Percentiles rank a stretch among this genome's conserved stretches.
phyloP scores from a whole-genome alignment of 37 sponge, comb jelly and placozoan species.

The Dysidea cf. avara region DNA sequence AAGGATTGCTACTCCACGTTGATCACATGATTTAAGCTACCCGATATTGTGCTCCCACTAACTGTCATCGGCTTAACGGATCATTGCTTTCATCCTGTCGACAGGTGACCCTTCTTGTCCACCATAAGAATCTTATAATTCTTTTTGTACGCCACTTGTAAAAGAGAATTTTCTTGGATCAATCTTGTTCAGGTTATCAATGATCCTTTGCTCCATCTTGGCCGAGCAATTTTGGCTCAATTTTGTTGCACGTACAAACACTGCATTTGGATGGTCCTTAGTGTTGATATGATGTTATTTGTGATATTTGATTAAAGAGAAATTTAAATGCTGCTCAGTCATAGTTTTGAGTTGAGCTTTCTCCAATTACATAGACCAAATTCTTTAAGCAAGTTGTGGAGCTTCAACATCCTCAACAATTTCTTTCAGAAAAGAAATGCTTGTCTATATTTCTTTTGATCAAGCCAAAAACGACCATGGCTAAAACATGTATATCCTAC shows the following conservation, averaged over 20 bases:
- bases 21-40: too few relatives aligned
- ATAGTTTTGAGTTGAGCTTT: not conserved
- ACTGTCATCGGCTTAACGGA: too few relatives aligned
- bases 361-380: not conserved
- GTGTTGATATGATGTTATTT: slow-evolving; percentile 15
- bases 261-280: not conserved
- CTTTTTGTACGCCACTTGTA: too few relatives aligned
- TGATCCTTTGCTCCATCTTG: too few relatives aligned
- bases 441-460: slow-evolving; percentile 16
- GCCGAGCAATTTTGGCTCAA: too few relatives aligned
- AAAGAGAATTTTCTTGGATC: too few relatives aligned
- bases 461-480: slow-evolving; percentile 39
- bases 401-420: not conserved
- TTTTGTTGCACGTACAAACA: not conserved
- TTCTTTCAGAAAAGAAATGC: slow-evolving; percentile 1
- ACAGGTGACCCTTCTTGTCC: too few relatives aligned
- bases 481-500: slow-evolving; percentile 45
- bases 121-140: too few relatives aligned
- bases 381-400: not conserved
- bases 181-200: too few relatives aligned
- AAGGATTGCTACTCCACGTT: too few relatives aligned
- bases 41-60: too few relatives aligned
- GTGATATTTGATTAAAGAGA: not conserved
- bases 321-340: slow-evolving; percentile 18
- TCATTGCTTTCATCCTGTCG: too few relatives aligned